Evolutionary conservation across 1,140 invertebrate genomes (phyloP), one percentile per base, ranked within the genome.

Genomic region (Lucilia sericata): DNA sequence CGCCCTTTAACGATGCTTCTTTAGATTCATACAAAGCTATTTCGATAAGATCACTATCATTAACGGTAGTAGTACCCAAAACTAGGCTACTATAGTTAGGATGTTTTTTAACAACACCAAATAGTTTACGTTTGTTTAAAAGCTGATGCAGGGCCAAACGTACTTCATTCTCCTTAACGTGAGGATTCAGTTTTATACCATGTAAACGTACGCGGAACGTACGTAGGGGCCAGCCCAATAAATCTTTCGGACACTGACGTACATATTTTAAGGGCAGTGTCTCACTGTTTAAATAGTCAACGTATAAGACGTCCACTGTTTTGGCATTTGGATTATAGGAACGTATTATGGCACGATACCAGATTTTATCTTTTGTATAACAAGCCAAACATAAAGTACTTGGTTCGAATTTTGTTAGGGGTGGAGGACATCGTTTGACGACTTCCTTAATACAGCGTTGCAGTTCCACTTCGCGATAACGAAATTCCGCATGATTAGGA

Each of bases 311-410:
- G 0, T 86, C 88, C 0, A 87, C 89, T 25, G 86, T 74, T 3
- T 85, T 51, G 9, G 74, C 74, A 3, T 13, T 17, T 9, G 42
- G 36, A 60, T 87, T 84, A 2, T 89, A n/a, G 12, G 89, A 88
- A 49, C 86, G 86, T 70, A 90, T 82, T 5, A 86, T 76, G 1
- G 87, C 89, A 14, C 89, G 87, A 86, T 91, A 91, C 89, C 89
- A 91, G 21, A 85, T 84, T 10, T 87, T 85, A 74, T 91, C 89
- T 25, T 70, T 84, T 0, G 83, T 80, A 55, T 87, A 89, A 30
- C 82, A 85, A 1, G 89, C 88, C 55, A 91, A 80, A 25, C 89
- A 91, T 36, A 86, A 49, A 5, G 85, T 84, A 10, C 87, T 65
- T 34, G 84, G 2, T 13, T 84, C 13, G 3, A 85, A 86, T 1